phyloP scores from a whole-genome alignment of 92 coral and sea anemone species.

The Heteractis magnifica region DNA sequence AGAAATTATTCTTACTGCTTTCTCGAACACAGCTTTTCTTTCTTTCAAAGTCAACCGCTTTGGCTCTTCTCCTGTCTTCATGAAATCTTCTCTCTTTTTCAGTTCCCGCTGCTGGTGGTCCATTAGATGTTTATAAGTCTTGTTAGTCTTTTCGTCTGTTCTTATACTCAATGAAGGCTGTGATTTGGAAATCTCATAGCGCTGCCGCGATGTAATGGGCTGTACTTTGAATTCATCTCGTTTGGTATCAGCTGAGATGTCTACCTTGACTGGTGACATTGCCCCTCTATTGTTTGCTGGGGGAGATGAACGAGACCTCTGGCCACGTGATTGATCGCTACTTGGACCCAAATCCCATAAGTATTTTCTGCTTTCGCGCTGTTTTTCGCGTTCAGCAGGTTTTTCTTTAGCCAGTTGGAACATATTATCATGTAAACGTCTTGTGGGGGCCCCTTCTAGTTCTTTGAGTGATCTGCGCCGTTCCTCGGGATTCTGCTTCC shows the following conservation, averaged over 20 bases:
- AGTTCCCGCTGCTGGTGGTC: neutral
- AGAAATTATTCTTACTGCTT: constrained; percentile 5
- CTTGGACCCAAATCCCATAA: constrained; percentile 32
- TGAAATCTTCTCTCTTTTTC: constrained; percentile 20
- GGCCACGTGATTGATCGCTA: constrained; percentile 16
- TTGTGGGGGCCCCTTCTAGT: constrained; percentile 39
- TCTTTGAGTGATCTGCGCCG: constrained; percentile 10
- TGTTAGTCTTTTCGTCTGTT: neutral
- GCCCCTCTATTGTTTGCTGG: constrained; percentile 17
- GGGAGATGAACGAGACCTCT: constrained; percentile 25
- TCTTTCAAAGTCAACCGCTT: constrained; percentile 21
- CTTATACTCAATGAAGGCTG: neutral
- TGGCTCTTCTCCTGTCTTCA: constrained; percentile 14
- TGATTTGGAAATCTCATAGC: neutral
- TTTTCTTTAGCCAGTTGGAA: constrained; percentile 18
- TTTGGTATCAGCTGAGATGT: constrained; percentile 11
- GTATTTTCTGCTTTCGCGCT: constrained; percentile 27
- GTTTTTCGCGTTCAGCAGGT: constrained; percentile 22
- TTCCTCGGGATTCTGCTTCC: neutral
- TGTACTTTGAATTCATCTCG: neutral
- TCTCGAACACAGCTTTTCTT: constrained; percentile 32
- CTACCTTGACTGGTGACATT: constrained; percentile 7
- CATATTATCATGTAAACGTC: constrained; percentile 36
- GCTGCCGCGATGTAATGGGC: neutral
- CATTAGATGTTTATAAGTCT: neutral